Base-by-base conservation (phyloP, 2,113 vertebrate species). In the Xiphophorus couchianus region DNA sequence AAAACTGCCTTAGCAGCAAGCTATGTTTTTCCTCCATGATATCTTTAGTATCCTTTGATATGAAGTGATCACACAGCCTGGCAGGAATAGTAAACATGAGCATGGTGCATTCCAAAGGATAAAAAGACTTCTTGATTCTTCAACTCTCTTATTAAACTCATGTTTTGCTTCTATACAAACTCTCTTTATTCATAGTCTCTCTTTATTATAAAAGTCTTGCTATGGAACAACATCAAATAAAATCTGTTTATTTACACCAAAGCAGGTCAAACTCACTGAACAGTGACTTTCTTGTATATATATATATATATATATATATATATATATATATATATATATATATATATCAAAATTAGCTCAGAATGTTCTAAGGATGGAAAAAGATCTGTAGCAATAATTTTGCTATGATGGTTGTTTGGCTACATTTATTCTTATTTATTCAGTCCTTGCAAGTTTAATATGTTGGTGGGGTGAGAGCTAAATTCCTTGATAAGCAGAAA, bases 21-120 rank as follows among this genome's bases (percentile, higher is more conserved):
- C 51, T 78, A 66, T 82, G 79, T 81, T 80, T 85, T 84, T 66
- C 58, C 44, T 81, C 82, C 77, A 30, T 66, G 71, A 74, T 85
- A 75, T 83, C 42, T 80, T 78, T 61, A 33, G 62, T 58, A 78
- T 77, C 64, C 73, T 88, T 88, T 85, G 76, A 89, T 85, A 64
- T 31, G 39, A 70, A 80, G 71, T 83, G 76, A 85, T 91, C 82
- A 83, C 28, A 88, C 31, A 89, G 73, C 12, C 76, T 68, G 69
- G 44, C 76, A 73, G 66, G 6, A 37, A 71, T 44, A 42, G 77
- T 69, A 80, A 85, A 88, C 78, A 86, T 19, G 63, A 67, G 7
- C 0, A 3, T 58, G 65, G 27, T 48, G 54, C 33, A 13, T 64
- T 42, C 4, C 14, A 14, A 31, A 35, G 51, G 66, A 77, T 70